Evolutionary conservation across 30 jellyfish, hydroid and myxozoan species (phyloP).

Genomic region (Pelagia noctiluca): DNA sequence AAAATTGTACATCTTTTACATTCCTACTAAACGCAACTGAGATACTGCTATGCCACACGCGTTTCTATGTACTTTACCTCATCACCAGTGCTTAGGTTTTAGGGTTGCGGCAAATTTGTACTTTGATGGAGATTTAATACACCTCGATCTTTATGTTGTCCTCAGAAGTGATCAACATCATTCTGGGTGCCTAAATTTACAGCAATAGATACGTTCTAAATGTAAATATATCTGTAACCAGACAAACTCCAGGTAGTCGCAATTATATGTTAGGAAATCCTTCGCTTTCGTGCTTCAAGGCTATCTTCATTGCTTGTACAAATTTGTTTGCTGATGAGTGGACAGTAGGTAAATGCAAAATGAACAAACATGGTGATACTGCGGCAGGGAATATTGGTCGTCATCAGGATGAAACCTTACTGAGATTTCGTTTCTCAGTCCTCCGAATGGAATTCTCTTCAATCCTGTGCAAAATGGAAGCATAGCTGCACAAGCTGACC

Average conservation of each 20-base stretch:
- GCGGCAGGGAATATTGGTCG: constrained; percentile 12
- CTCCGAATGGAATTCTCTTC: neutral
- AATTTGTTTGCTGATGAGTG: constrained; percentile 15
- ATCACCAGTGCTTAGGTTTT: constrained; percentile 2
- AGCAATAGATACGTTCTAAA: constrained; percentile 2
- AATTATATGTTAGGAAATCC: constrained; percentile 32
- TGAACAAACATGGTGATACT: constrained; percentile 7
- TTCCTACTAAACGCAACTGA: constrained; percentile 1
- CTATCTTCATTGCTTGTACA: constrained; percentile 3
- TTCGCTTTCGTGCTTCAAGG: constrained; percentile 11
- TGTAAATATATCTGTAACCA: neutral
- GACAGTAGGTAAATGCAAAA: constrained; percentile 7
- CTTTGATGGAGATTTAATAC: constrained; percentile 2
- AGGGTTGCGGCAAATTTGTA: constrained; percentile 6
- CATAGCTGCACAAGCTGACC: constrained; percentile 16
- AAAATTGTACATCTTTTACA: neutral
- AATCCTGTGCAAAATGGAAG: constrained; percentile 19
- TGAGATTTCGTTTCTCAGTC: constrained; percentile 1
- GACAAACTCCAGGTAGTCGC: constrained; percentile 9
- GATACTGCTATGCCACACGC: constrained; percentile 5
- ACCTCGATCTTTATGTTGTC: neutral
- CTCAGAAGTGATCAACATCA: constrained; percentile 5
- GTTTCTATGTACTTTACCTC: neutral
- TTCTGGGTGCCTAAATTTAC: constrained; percentile 5
- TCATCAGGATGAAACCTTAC: constrained; percentile 6